Base-by-base conservation (phyloP, 2,113 vertebrate species). In the Dasyurus viverrinus region DNA sequence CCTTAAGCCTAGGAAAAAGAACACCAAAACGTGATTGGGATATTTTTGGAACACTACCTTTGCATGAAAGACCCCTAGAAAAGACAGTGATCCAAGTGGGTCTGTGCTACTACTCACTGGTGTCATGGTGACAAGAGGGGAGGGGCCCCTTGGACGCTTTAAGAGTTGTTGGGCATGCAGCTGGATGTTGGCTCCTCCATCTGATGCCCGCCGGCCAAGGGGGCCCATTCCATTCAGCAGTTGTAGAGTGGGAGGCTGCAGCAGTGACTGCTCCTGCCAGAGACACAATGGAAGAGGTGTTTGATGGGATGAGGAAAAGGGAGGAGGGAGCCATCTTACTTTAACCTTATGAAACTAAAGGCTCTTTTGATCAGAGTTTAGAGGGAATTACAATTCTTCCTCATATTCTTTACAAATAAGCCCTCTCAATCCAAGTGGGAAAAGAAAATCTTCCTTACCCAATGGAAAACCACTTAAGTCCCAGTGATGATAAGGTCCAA, bases 141-240 rank as follows among this genome's bases (percentile, higher is more conserved):
- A 99, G 1, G 99, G 99, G 53, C 99, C 99, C 36, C 99, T 99
- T 16, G 99, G 99, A 91, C 99, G 99, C 97, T 99, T 99, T 54
- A 99, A 98, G 97, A 99, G 99, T 96, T 99, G 99, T 97, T 99
- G 99, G 0, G 99, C 99, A 22, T 99, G 99, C 23, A 99, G 94
- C 96, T 99, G 99, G 97, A 99, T 99, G 97, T 99, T 99, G 91
- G 99, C 99, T 6, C 99, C 99, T 0, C 99, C 99, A 0, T 99
- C 99, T 0, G 99, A 99, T 0, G 99, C 99, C 76, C 99, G 97
- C 26, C 99, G 99, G n/a, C 99, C 99, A 95, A 99, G 99, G 1
- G 99, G 99, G 8, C 99, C 99, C 99, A 99, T 99, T 93, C 99
- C 99, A 0, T 99, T 99, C 92, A 99, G 98, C 96, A 99, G 98